Evolutionary conservation across 64 coral and sea anemone genomes (phyloP).

Genomic region (Hydrozoanthus tunicans): DNA sequence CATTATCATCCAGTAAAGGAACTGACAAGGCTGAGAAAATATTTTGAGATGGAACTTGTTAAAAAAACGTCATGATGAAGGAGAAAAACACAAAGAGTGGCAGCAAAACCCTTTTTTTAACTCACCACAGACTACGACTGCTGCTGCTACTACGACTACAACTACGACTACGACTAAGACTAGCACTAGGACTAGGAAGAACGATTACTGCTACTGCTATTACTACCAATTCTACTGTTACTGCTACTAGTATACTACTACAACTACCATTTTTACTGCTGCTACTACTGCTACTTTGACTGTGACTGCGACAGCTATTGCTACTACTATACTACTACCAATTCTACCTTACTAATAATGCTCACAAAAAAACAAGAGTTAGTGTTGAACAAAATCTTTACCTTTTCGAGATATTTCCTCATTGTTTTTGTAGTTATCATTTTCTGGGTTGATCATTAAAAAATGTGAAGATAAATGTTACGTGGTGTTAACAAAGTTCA

Average conservation of each 20-base stretch:
- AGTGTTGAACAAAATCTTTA: background rate
- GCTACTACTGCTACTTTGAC: too few relatives aligned
- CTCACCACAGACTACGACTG: background rate
- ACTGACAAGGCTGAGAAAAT: constrained; percentile 37
- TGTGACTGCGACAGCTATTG: background rate
- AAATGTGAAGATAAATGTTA: background rate
- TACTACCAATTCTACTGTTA: too few relatives aligned
- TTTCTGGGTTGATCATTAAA: constrained; percentile 22
- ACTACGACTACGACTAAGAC: too few relatives aligned
- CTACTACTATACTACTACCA: background rate
- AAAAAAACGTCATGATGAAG: background rate
- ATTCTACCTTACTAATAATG: background rate
- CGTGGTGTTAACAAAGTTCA: background rate
- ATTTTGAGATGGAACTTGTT: background rate
- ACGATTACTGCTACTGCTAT: too few relatives aligned
- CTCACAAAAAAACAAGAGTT: background rate
- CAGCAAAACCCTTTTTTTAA: background rate
- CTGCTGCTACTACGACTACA: too few relatives aligned
- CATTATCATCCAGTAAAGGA: constrained; percentile 41
- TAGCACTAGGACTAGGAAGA: too few relatives aligned
- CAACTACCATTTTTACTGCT: too few relatives aligned
- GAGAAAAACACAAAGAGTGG: background rate
- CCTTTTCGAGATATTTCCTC: constrained; percentile 15
- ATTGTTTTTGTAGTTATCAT: background rate
- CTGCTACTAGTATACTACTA: too few relatives aligned